Evolutionary conservation across 1,140 invertebrate species (phyloP), one percentile per base, ranked within the genome.

Genomic region (Delia radicum): DNA sequence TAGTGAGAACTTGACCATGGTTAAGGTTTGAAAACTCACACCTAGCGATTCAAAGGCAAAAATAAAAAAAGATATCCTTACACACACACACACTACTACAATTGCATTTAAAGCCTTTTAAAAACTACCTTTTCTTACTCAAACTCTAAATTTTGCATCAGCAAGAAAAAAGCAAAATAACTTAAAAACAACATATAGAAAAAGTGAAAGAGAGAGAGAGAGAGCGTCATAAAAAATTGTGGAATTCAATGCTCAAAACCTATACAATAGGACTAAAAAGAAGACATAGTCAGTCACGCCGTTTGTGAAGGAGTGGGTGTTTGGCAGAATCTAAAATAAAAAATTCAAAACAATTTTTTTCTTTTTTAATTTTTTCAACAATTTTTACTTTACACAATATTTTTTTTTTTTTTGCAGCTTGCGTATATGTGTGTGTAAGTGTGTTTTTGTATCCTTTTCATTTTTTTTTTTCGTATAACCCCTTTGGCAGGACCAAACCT

Each of bases 21-120:
- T 26, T 69, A 69, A 69, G 65, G 65, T 69, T 69, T 69, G 65
- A 69, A 69, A 69, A 69, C 65, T 69, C 65, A 69, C 65, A 69
- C 65, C 37, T 69, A 12, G 24, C 62, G 15, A 15, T 27, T 21
- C 13, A 69, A 69, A 33, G n/a, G 28, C 15, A 33, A 69, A n/a
- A 12, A 69, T 21, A 33, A 69, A 0, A 18, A 27, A 65, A 55
- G 29, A 28, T 55, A n/a, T 55, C 8, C 18, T 18, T 24, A 55
- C n/a, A 21, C 48, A 55, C 21, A 55, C 46, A 3, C 7, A 4
- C 24, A 55, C 48, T 55, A 55, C n/a, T 21, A 21, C 48, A 55
- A 8, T 55, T 55, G 46, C 46, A 21, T 55, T 55, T 55, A 24
- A 55, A 55, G 46, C 46, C 46, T 55, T 55, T 18, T 55, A 15